Evolutionary conservation across 1,140 invertebrate genomes (phyloP).

Genomic region (Drosophila tani): DNA sequence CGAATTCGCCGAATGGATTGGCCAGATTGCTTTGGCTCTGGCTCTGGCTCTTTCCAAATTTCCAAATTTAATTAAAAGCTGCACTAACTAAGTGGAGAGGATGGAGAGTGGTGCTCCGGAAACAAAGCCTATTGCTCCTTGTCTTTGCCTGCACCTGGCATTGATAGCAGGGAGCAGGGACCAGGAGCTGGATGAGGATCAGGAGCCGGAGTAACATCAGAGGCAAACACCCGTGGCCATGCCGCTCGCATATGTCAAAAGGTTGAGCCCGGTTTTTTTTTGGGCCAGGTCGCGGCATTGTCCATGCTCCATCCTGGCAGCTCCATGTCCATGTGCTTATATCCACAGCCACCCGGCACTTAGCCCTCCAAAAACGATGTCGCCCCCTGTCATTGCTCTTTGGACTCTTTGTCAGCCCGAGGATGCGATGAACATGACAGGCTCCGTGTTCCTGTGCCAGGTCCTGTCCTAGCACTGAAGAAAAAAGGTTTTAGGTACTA

Average conservation of each 20-base stretch:
- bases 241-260: constrained; percentile 29
- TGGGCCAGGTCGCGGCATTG: constrained; percentile 47
- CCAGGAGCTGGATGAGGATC: no score
- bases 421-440: constrained; percentile 43
- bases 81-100: constrained; percentile 24
- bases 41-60: constrained; percentile 32
- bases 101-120: constrained; percentile 9
- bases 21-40: constrained; percentile 25
- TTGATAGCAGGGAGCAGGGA: background rate
- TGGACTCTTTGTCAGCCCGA: constrained; percentile 19
- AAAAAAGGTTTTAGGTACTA: background rate
- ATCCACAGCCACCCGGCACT: constrained; percentile 9
- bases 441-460: constrained; percentile 18
- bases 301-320: constrained; percentile 17
- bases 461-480: constrained; percentile 15
- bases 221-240: constrained; percentile 7
- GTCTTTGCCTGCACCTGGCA: constrained; percentile 16
- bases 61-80: constrained; percentile 75
- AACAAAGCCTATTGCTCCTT: constrained; percentile 21
- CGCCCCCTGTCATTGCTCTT: constrained; percentile 31
- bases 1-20: constrained; percentile 52
- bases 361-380: constrained; percentile 41
- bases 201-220: background rate
- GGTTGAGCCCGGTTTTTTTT: constrained; percentile 36
- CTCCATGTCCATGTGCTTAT: background rate